phyloP scores from a whole-genome alignment of 1,140 invertebrate species.

The Coptotermes formosanus region DNA sequence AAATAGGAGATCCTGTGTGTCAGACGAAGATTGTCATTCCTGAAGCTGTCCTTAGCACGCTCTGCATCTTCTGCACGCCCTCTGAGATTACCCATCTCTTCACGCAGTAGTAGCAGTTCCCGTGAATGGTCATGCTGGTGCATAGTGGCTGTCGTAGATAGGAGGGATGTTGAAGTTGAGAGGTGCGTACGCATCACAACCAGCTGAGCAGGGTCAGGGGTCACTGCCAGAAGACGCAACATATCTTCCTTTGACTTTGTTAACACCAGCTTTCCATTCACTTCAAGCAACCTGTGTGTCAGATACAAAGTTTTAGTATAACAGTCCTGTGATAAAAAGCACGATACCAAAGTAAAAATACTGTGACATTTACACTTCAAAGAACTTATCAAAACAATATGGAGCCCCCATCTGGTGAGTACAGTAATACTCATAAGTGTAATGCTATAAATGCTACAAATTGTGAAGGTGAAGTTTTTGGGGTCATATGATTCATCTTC shows the following conservation, averaged over 20 bases:
- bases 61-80: slow-evolving; percentile 61
- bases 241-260: slow-evolving; percentile 68
- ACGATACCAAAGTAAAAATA: too few species aligned
- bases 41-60: slow-evolving; percentile 58
- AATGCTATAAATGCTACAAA: too few species aligned
- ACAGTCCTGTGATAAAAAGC: too few species aligned
- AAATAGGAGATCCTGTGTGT: slow-evolving; percentile 85
- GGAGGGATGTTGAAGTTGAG: slow-evolving; percentile 25
- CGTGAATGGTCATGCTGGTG: slow-evolving; percentile 40
- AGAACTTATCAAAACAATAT: too few species aligned
- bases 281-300: slow-evolving; percentile 69
- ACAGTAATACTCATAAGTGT: too few species aligned
- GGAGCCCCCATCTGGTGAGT: too few species aligned
- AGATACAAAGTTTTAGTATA: too few species aligned
- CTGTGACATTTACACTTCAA: too few species aligned
- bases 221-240: slow-evolving; percentile 55
- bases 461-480: too few species aligned
- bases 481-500: too few species aligned
- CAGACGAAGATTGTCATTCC: slow-evolving; percentile 77
- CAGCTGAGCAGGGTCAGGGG: slow-evolving; percentile 47
- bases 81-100: slow-evolving; percentile 55
- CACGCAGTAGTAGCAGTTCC: slow-evolving; percentile 46
- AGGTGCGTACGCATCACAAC: slow-evolving; percentile 56
- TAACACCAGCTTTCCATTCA: slow-evolving; percentile 76
- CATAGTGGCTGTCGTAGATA: slow-evolving; percentile 37